These are phyloP conservation scores for Lasius platythorax DNA, from an alignment of 2,888 invertebrate genomes.

Conservation along the genomic window DNA sequence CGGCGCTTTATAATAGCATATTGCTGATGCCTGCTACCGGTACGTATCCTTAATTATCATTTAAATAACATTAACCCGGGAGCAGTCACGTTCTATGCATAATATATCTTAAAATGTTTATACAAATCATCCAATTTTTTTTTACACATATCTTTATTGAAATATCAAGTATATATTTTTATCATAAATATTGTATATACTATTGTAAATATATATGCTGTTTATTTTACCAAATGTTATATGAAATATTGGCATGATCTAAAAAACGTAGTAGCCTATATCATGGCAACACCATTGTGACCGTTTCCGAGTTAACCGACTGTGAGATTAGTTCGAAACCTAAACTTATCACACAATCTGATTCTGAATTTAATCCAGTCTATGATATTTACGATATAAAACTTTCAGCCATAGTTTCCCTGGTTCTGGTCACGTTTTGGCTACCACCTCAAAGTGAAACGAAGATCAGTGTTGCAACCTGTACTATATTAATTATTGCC, in stretches of 20 bases:
- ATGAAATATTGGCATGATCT: neutral
- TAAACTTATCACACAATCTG: neutral
- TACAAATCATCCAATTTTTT: neutral
- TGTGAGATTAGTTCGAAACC: constrained; percentile 1
- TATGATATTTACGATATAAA: neutral
- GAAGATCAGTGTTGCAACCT: constrained; percentile 89
- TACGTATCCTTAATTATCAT: constrained; percentile 75
- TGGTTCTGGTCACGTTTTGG: constrained; percentile 89
- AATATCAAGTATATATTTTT: neutral
- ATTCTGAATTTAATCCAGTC: neutral
- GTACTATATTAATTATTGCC: constrained; percentile 88
- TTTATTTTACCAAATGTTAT: neutral
- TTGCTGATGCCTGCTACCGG: constrained; percentile 89
- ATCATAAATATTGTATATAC: neutral
- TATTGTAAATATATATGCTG: neutral
- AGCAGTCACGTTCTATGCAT: neutral
- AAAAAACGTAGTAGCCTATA: neutral
- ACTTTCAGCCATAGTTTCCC: constrained; percentile 87
- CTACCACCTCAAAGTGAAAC: constrained; percentile 90
- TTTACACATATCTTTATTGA: neutral
- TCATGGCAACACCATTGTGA: neutral
- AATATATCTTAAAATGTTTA: neutral
- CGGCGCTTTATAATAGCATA: constrained; percentile 88
- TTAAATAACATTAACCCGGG: neutral
- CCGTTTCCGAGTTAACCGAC: neutral